Percentiles rank a stretch among this genome's conserved stretches.
These are phyloP conservation scores for Sinocyclocheilus anshuiensis DNA, from an alignment of 2,113 vertebrate species.

Conservation along the genomic window DNA sequence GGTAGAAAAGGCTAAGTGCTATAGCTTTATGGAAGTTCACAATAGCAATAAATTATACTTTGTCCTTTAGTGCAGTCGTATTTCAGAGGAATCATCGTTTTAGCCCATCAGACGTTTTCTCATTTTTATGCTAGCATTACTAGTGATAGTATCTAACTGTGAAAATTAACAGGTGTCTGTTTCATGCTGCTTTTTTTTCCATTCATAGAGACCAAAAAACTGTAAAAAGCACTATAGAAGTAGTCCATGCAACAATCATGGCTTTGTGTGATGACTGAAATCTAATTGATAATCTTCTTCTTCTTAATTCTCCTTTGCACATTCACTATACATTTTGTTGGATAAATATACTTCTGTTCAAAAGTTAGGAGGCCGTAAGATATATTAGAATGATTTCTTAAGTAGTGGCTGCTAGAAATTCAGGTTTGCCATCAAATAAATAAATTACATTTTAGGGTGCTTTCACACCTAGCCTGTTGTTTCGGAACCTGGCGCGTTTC, in stretches of 20 bases:
- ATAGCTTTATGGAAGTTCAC: background rate
- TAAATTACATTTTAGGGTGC: background rate
- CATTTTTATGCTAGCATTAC: background rate
- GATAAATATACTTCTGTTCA: background rate
- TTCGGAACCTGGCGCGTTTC: no score
- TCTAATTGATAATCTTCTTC: background rate
- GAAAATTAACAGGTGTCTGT: background rate
- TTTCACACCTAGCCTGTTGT: no score
- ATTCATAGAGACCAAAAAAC: background rate
- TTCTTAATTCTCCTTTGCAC: background rate
- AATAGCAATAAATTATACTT: background rate
- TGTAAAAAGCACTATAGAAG: background rate
- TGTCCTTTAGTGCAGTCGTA: background rate
- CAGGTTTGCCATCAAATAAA: background rate
- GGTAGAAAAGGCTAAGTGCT: background rate
- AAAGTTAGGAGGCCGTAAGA: background rate
- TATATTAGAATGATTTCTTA: background rate
- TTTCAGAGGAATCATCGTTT: background rate
- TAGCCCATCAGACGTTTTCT: background rate
- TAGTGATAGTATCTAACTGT: background rate
- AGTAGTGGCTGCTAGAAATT: background rate
- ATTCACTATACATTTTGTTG: background rate
- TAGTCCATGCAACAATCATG: background rate
- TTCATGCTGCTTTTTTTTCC: background rate
- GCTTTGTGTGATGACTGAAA: slow-evolving; percentile 3